phyloP scores from a whole-genome alignment of 2,888 invertebrate species.

The Eristalinus aeneus region DNA sequence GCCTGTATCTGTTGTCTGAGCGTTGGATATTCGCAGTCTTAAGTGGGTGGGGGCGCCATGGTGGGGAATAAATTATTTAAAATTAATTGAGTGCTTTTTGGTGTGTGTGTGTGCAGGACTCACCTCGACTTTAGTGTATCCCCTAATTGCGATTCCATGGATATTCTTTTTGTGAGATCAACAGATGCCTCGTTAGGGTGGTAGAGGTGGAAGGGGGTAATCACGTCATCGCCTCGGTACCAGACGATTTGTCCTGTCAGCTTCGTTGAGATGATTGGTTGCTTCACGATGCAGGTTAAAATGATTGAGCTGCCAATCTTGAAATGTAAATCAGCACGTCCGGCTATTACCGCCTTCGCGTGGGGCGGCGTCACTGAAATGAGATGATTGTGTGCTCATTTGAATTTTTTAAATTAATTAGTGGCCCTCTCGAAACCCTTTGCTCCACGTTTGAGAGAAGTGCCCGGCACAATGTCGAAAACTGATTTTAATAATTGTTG shows the following conservation, averaged over 20 bases:
- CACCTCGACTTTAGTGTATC: conserved; percentile 88
- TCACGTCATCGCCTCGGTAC: conserved; percentile 83
- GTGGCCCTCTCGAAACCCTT: no score
- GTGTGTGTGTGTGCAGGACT: neutral
- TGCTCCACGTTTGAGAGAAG: no score
- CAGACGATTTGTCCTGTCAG: conserved; percentile 87
- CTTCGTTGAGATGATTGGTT: conserved; percentile 83
- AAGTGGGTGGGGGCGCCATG: neutral
- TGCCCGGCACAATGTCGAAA: neutral
- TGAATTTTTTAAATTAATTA: no score
- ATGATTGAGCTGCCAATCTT: conserved; percentile 88
- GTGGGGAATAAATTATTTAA: conserved; percentile 28
- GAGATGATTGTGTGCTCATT: neutral
- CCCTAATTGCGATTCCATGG: conserved; percentile 79
- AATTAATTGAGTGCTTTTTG: neutral
- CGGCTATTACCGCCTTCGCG: conserved; percentile 86
- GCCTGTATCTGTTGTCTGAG: conserved; percentile 89
- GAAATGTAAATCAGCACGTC: conserved; percentile 86
- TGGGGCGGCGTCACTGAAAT: conserved; percentile 81
- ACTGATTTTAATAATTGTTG: no score
- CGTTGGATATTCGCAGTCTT: conserved; percentile 87
- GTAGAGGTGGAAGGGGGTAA: conserved; percentile 75
- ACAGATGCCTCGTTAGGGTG: conserved; percentile 75
- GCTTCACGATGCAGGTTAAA: conserved; percentile 86
- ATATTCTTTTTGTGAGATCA: conserved; percentile 78